Base-by-base conservation (phyloP, 1,140 invertebrate species). In the Parasteatoda tepidariorum region DNA sequence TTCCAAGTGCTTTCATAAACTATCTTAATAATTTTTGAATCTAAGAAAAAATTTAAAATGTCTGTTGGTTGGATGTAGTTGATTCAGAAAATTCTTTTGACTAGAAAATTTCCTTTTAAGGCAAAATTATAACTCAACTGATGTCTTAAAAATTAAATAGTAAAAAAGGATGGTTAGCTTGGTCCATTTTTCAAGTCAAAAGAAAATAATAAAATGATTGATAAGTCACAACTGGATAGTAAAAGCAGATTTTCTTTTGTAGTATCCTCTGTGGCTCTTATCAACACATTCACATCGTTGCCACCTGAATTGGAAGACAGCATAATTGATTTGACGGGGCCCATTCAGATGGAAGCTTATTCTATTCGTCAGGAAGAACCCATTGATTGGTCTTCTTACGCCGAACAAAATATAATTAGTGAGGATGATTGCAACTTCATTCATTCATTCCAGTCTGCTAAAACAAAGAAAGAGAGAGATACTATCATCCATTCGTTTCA, bases 371-470 rank as follows among this genome's bases (percentile, higher is more conserved):
- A 55, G 2, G 30, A 82, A 26, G 22, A 22, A 3, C 66, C 30
- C 5, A 24, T 82, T 0, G 31, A 71, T 5, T 82, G 66, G 66
- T 4, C 24, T 24, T 31, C 66, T 18, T 82, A 82, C 30, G 24
- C 41, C 6, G 67, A 82, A 22, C 30, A 24, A 7, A 11, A 30
- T n/a, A 22, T 70, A 15, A 82, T 82, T n/a, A 30, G 0, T 30
- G 13, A 70, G 24, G 28, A 41, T 0, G 78, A 82, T 5, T 82
- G 30, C 26, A 9, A n/a, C 13, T 82, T 82, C 48, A 30, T 82
- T 9, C 70, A 13, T 22, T 31, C 31, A 0, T 82, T 70, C 7
- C 78, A 82, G 28, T n/a, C 24, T 2, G 15, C 78, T 6, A 26
- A 61, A 30, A 41, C 48, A 2, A 61, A 62, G 15, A 34, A 61